Evolutionary conservation across 1,140 invertebrate genomes (phyloP), one percentile per base, ranked within the genome.

Genomic region (Chironomus striatipennis): DNA sequence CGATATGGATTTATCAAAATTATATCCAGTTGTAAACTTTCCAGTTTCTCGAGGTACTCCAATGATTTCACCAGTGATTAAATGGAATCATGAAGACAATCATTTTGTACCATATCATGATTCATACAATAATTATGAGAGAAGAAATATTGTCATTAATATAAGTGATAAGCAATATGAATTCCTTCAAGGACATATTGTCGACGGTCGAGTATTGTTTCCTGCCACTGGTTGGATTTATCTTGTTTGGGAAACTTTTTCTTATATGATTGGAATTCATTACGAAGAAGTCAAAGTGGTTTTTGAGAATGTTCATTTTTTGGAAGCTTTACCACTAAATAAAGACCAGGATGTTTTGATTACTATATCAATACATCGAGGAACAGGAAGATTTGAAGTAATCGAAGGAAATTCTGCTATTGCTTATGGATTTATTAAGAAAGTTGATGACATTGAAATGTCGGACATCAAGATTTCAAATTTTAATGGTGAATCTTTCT

Each of bases 71-170:
- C 88, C 93, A 9, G 79, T 95, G 0, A 86, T 95, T 1, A 88
- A 89, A 76, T 99, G 97, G 97, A 94, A 98, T 80, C 97, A 99
- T 81, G 88, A 88, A 7, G 90, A 93, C 76, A 87, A 90, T 77
- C 91, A 88, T 89, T 88, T 81, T 81, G 84, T 83, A 12, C 73
- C 73, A 0, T 42, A 70, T 8, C 47, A 75, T 8, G 78, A 78
- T 73, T 72, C 12, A 1, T 67, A 7, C 7, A 79, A 78, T 5
- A 79, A 79, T 73, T 81, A 79, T 17, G 80, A 81, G 73, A 89
- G 92, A 77, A 82, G 89, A 74, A 81, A 82, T 0, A 84, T 91
- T 8, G 80, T 84, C 17, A 83, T 91, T 74, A 86, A 88, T 42
- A 81, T 92, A 0, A 83, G 81, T 7, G 88, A 92, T 77, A 88